Conservation (phyloP, 2,888 invertebrate genomes). For the Drosophila gaucha region DNA sequence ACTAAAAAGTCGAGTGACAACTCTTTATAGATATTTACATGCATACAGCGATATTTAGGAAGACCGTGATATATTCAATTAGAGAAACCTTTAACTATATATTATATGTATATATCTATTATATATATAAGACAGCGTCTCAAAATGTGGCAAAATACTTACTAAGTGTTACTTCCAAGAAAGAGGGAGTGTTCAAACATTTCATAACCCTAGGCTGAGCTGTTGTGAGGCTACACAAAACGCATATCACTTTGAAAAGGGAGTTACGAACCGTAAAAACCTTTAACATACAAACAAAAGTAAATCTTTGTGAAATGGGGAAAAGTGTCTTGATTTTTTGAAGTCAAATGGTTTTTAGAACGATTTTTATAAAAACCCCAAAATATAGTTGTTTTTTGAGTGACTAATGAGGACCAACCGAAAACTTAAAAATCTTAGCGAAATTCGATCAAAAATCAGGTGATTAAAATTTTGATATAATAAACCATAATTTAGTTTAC, state of each 20-base stretch:
- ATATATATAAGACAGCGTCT: constrained; percentile 64
- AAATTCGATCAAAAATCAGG: constrained; percentile 57
- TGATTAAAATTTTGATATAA: constrained; percentile 36
- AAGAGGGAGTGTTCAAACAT: constrained; percentile 36
- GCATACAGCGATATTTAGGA: constrained; percentile 75
- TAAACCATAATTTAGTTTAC: constrained; percentile 13
- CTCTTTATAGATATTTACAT: constrained; percentile 71
- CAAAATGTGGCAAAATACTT: constrained; percentile 70
- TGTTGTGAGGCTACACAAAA: constrained; percentile 68
- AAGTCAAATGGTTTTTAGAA: constrained; percentile 23
- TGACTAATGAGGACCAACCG: constrained; percentile 73
- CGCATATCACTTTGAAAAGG: constrained; percentile 73
- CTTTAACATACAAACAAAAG: constrained; percentile 12
- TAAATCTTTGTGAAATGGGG: constrained; percentile 20
- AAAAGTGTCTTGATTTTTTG: constrained; percentile 57
- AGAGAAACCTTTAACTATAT: constrained; percentile 52
- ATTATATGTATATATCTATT: constrained; percentile 65
- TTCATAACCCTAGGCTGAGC: constrained; percentile 50
- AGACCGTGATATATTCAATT: constrained; percentile 78
- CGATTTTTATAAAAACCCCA: constrained; percentile 33
- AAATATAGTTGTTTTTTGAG: constrained; percentile 50
- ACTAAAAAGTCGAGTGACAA: constrained; percentile 60
- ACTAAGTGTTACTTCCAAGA: constrained; percentile 47
- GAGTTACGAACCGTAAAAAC: constrained; percentile 38
- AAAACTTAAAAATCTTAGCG: constrained; percentile 23